Percentiles rank a stretch among this genome's conserved stretches.
phyloP scores from a whole-genome alignment of 2,113 vertebrate genomes.

The Gnathonemus echidnorhynchus region DNA sequence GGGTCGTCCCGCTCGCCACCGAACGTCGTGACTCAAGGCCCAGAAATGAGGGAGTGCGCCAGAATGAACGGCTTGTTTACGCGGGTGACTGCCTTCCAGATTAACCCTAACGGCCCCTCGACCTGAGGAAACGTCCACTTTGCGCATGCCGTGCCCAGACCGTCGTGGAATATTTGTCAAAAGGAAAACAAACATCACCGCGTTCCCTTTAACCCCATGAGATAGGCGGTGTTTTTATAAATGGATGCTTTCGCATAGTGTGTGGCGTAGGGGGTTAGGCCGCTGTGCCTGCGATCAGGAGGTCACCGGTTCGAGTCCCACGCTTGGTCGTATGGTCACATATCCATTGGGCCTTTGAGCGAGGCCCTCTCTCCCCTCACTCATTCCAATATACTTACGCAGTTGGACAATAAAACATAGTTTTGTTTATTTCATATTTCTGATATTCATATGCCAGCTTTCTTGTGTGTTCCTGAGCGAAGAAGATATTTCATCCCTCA shows the following conservation, averaged over 20 bases:
- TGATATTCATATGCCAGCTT: not conserved
- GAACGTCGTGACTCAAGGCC: slow-evolving; percentile 56
- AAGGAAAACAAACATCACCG: slow-evolving; percentile 35
- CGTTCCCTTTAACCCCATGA: slow-evolving; percentile 35
- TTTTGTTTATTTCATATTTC: not conserved
- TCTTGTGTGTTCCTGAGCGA: not conserved
- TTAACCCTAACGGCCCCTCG: slow-evolving; percentile 42
- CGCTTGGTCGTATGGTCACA: not conserved
- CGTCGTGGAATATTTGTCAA: slow-evolving; percentile 23
- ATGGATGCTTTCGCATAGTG: not conserved
- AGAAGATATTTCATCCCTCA: not conserved
- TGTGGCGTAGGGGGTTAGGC: not conserved
- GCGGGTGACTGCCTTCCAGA: slow-evolving; percentile 48
- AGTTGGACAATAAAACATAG: not conserved
- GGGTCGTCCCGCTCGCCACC: slow-evolving; percentile 30
- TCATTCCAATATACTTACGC: not conserved
- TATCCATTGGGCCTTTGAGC: not conserved
- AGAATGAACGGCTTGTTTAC: slow-evolving; percentile 59
- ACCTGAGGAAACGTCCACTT: slow-evolving; percentile 39
- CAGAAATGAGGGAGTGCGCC: slow-evolving; percentile 57
- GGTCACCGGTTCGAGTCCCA: not conserved
- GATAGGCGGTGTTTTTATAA: not conserved
- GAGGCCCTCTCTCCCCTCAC: not conserved
- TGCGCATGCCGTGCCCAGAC: slow-evolving; percentile 30
- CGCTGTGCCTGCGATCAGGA: not conserved